Conservation (phyloP, 2,113 vertebrate species). For the Dromas ardeola region DNA sequence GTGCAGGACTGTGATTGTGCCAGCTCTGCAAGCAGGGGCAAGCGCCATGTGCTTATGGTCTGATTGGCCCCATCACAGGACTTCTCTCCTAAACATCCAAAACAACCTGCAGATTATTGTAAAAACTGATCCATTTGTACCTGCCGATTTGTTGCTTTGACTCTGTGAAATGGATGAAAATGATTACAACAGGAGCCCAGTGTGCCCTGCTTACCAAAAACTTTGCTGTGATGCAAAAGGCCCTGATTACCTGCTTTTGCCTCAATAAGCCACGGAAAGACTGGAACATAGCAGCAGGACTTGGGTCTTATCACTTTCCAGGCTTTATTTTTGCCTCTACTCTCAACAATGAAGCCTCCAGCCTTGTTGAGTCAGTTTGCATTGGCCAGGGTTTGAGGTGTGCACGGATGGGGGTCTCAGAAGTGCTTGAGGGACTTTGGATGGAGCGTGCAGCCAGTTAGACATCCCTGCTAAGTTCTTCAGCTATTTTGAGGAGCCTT, state of each 20-base stretch:
- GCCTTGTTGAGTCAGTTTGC: neutral
- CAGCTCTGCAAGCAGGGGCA: neutral
- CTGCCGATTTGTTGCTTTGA: neutral
- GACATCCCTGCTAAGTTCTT: neutral
- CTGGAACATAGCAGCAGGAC: neutral
- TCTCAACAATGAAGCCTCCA: neutral
- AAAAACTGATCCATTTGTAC: neutral
- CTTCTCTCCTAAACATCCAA: neutral
- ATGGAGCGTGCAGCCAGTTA: neutral
- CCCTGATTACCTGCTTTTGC: neutral
- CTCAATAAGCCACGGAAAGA: neutral
- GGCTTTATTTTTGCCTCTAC: neutral
- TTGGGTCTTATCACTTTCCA: neutral
- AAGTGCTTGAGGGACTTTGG: neutral
- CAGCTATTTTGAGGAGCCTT: neutral
- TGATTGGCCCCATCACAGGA: neutral
- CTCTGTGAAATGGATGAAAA: neutral
- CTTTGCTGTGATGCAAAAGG: neutral
- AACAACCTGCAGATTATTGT: neutral
- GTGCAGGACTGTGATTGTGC: neutral
- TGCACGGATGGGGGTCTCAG: neutral
- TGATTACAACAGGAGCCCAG: neutral
- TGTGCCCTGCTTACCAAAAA: neutral
- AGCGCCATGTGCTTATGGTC: fast-evolving
- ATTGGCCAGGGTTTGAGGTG: neutral